Evolutionary conservation across 2,888 invertebrate species (phyloP).

Genomic region (Phyllotreta cruciferae): DNA sequence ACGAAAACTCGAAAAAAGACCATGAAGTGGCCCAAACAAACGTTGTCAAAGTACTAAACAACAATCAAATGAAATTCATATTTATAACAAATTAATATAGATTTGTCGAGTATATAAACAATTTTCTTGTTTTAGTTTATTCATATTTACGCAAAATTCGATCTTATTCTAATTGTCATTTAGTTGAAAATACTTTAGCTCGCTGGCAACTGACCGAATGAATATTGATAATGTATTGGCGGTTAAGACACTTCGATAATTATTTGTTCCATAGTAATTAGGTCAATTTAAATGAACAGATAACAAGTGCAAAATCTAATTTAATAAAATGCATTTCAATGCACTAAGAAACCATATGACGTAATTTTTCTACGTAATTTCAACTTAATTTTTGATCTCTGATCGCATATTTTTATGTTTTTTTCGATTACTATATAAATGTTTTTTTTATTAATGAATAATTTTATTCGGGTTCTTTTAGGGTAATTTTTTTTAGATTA

Average conservation of each 20-base stretch:
- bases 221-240: conserved; percentile 44
- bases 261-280: conserved; percentile 55
- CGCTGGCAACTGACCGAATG: conserved; percentile 42
- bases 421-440: no score
- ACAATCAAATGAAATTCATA: conserved; percentile 57
- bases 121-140: conserved; percentile 54
- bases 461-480: background rate
- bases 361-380: conserved; percentile 28
- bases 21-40: conserved; percentile 38
- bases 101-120: conserved; percentile 51
- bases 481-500: background rate
- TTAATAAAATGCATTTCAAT: conserved; percentile 45
- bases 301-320: conserved; percentile 54
- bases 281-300: conserved; percentile 57
- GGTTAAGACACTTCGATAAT: conserved; percentile 46
- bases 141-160: conserved; percentile 56
- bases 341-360: conserved; percentile 34
- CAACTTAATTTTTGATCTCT: conserved; percentile 29
- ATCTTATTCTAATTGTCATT: conserved; percentile 50
- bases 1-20: conserved; percentile 19
- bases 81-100: conserved; percentile 58
- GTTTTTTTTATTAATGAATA: background rate
- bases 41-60: conserved; percentile 54
- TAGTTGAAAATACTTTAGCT: conserved; percentile 43
- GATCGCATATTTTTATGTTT: background rate